Percentiles rank a stretch among this genome's conserved stretches.
phyloP scores from a whole-genome alignment of 2,888 invertebrate genomes.

The Eupithecia subumbrata region DNA sequence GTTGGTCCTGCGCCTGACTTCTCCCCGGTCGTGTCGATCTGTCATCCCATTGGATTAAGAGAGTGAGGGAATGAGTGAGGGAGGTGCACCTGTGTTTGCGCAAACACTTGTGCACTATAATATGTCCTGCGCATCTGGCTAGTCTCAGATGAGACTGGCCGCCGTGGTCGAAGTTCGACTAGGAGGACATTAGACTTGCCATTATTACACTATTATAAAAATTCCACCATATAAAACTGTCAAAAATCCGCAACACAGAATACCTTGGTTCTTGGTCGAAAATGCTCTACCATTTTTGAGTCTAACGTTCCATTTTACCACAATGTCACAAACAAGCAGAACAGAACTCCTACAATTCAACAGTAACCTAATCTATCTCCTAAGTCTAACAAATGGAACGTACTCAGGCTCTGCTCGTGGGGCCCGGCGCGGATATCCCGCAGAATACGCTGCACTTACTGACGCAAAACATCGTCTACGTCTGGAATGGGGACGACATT shows the following conservation, averaged over 20 bases:
- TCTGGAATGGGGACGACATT: conserved; percentile 39
- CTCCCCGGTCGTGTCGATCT: no score
- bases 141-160: no score
- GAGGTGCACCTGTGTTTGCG: no score
- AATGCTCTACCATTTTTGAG: not conserved
- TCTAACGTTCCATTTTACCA: not conserved
- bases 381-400: conserved; percentile 38
- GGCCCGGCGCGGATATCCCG: not conserved
- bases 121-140: no score
- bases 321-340: conserved; percentile 9
- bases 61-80: no score
- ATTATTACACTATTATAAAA: no score
- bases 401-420: conserved; percentile 15
- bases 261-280: not conserved
- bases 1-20: no score
- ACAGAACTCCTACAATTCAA: conserved; percentile 26
- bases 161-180: no score
- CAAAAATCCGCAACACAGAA: not conserved
- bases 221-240: not conserved
- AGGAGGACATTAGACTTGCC: no score
- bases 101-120: no score
- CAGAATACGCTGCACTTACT: conserved; percentile 18
- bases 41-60: no score
- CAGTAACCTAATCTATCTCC: conserved; percentile 30
- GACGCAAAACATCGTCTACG: conserved; percentile 38